Evolutionary conservation across 2,888 invertebrate genomes (phyloP), one percentile per base, ranked within the genome.

Genomic region (Drepana falcataria): DNA sequence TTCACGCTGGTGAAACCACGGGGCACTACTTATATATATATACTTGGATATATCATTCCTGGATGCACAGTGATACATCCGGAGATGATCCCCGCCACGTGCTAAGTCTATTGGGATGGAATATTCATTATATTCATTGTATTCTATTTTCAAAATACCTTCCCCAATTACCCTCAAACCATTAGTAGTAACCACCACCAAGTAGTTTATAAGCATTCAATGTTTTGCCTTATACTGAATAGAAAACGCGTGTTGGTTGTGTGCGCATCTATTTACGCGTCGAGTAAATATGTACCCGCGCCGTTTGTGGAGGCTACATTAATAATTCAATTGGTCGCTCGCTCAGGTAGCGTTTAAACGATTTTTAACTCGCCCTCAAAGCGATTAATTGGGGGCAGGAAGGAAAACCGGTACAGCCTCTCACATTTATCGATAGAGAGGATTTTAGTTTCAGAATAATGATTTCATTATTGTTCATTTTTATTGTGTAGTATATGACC

Each of bases 261-360:
- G 88, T 91, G 90, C 90, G 89, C 89, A 90, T 90, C 90, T 91
- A 90, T 91, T 91, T 91, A 91, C 90, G 87, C 73, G 83, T 73
- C 87, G 88, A 80, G 90, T 91, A 91, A 90, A 91, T 91, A 91
- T 90, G 89, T 90, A 87, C 87, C 79, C 81, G 83, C 80, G 83
- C 81, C 85, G 88, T 87, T 88, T 87, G 88, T 83, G 87, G 89
- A 89, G 90, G 87, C 87, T 87, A 87, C 88, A 90, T 91, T 91
- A 90, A 91, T 91, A 90, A 91, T 91, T 90, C 91, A 90, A 90
- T 90, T 87, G 88, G 86, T 80, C 75, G 81, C 82, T 77, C 79
- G 78, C 81, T 82, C 86, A 83, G 85, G 87, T 87, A 84, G 81
- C 85, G 81, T 83, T 85, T 88, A 89, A 90, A 87, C 86, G 90